These are phyloP conservation scores for Heteromormyrus szaboi DNA, from an alignment of 2,797 vertebrate species.

Conservation along the genomic window DNA sequence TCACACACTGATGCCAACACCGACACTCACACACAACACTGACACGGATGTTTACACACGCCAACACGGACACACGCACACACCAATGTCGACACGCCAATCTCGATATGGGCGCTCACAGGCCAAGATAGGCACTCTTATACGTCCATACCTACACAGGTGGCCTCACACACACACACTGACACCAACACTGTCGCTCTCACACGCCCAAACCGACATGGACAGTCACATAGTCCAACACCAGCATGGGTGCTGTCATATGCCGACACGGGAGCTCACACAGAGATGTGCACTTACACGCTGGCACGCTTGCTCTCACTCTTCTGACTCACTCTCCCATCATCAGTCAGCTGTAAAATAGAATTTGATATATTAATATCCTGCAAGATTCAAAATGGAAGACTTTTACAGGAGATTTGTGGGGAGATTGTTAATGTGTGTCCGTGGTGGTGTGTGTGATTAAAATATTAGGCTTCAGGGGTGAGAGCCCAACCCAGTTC, in stretches of 20 bases:
- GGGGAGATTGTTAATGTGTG: not conserved
- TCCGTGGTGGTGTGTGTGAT: conserved; percentile 1
- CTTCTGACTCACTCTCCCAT: conserved; percentile 43
- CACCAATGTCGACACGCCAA: not conserved
- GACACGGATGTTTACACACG: not conserved
- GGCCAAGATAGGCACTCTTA: not conserved
- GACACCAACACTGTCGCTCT: not conserved
- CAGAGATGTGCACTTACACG: not conserved
- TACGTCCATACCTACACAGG: not conserved
- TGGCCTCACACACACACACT: not conserved
- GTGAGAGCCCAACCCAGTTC: not conserved
- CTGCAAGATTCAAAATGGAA: not conserved
- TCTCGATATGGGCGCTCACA: not conserved
- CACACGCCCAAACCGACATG: not conserved
- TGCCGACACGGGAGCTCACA: not conserved
- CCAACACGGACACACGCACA: not conserved
- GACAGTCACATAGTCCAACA: not conserved
- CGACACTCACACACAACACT: not conserved
- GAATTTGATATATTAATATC: conserved; percentile 1
- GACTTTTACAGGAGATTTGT: not conserved
- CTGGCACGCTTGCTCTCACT: conserved; percentile 47
- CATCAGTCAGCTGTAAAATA: conserved; percentile 61
- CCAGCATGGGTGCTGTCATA: not conserved
- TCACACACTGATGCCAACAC: not conserved
- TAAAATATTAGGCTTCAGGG: not conserved